These are phyloP conservation scores for Cephus spinipes DNA, from an alignment of 2,888 invertebrate genomes.

Conservation along the genomic window DNA sequence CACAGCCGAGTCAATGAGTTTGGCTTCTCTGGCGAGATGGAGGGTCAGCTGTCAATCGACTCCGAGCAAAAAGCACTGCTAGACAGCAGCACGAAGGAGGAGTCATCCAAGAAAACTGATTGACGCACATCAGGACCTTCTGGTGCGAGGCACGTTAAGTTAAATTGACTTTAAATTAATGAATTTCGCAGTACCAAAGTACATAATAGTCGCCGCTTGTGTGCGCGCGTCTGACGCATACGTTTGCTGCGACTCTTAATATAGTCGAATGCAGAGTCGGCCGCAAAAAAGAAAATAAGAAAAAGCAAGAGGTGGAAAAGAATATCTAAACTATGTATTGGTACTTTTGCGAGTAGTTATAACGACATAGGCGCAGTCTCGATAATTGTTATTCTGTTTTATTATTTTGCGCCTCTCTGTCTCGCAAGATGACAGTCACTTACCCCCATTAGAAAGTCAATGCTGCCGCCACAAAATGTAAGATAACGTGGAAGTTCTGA, in stretches of 20 bases:
- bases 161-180: conserved; percentile 3
- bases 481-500: not conserved
- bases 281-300: not conserved
- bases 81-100: conserved; percentile 19
- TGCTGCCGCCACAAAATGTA: not conserved
- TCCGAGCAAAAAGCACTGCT: conserved; percentile 14
- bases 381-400: not conserved
- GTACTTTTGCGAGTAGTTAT: not conserved
- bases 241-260: not conserved
- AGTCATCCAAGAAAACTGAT: conserved; percentile 22
- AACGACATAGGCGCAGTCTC: not conserved
- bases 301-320: not conserved
- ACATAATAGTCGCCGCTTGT: not conserved
- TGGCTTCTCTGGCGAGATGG: conserved; percentile 96
- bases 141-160: not conserved
- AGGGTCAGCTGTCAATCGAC: conserved; percentile 66
- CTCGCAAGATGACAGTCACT: too few species aligned
- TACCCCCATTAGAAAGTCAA: not conserved
- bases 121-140: conserved; percentile 10
- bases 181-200: conserved; percentile 8
- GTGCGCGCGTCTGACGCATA: not conserved
- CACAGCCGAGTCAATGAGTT: conserved; percentile 96
- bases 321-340: not conserved
- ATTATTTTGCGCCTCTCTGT: not conserved
- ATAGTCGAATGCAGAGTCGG: not conserved